These are phyloP conservation scores for Excalfactoria chinensis DNA, from an alignment of 2,113 vertebrate genomes.

Conservation along the genomic window DNA sequence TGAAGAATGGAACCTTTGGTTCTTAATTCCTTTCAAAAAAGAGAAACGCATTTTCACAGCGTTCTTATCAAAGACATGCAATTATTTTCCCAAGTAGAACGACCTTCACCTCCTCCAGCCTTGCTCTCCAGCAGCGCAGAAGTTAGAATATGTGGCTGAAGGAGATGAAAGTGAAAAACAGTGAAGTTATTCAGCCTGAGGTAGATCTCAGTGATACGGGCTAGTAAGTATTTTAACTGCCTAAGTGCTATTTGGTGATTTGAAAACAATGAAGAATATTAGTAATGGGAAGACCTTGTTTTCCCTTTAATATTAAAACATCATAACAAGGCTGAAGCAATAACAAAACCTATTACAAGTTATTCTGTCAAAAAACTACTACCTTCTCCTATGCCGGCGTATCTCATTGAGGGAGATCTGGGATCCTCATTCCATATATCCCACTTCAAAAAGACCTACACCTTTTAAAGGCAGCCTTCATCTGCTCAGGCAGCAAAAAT, in stretches of 20 bases:
- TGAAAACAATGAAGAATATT: neutral
- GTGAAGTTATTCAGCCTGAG: neutral
- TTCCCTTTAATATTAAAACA: neutral
- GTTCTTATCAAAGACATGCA: accelerated
- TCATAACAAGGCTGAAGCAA: neutral
- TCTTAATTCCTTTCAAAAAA: neutral
- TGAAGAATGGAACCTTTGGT: neutral
- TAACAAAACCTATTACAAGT: neutral
- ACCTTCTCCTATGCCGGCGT: neutral
- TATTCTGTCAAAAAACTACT: neutral
- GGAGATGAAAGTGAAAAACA: neutral
- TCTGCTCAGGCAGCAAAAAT: neutral
- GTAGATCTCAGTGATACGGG: accelerated
- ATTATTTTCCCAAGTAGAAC: neutral
- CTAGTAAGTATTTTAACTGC: neutral
- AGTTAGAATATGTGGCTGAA: neutral
- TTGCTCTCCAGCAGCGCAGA: neutral
- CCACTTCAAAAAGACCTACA: conserved; percentile 2
- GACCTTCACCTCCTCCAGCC: neutral
- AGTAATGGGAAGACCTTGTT: accelerated
- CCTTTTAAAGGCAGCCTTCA: neutral
- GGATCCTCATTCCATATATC: neutral
- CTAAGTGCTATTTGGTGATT: neutral
- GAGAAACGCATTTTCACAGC: neutral
- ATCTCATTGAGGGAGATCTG: neutral